Evolutionary conservation across 2,113 vertebrate genomes (phyloP).

Genomic region (Scytalopus superciliaris): DNA sequence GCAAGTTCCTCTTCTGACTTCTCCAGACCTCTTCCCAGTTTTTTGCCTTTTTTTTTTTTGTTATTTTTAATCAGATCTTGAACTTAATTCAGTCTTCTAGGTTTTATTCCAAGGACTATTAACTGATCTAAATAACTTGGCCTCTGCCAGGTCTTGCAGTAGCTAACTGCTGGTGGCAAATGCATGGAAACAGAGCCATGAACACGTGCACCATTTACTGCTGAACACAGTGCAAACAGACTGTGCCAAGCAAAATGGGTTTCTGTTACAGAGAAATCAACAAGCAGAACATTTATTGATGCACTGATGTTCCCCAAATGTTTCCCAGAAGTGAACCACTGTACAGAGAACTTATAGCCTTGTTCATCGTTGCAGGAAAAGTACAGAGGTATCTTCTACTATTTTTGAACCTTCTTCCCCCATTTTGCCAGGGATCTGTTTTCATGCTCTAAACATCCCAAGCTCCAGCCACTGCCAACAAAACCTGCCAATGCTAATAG

Average conservation of each 20-base stretch:
- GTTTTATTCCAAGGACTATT: neutral
- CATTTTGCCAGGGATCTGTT: neutral
- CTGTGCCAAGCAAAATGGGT: neutral
- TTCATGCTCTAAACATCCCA: neutral
- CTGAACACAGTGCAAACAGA: neutral
- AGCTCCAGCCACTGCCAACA: neutral
- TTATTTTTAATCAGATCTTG: neutral
- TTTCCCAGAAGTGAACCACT: neutral
- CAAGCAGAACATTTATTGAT: neutral
- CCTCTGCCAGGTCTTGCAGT: neutral
- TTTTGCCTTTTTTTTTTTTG: neutral
- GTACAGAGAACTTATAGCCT: neutral
- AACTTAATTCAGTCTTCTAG: neutral
- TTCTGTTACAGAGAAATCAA: neutral
- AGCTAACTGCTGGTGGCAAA: neutral
- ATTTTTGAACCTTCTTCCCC: neutral
- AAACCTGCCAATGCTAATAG: neutral
- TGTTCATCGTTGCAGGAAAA: neutral
- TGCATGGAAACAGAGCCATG: neutral
- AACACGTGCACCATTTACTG: neutral
- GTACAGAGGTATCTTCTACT: neutral
- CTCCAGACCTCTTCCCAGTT: neutral
- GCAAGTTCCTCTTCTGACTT: neutral
- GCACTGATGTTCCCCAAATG: fast-evolving
- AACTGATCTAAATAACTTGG: neutral